Conservation (phyloP, 2,888 invertebrate species). For the Carpatolechia fugitivella region DNA sequence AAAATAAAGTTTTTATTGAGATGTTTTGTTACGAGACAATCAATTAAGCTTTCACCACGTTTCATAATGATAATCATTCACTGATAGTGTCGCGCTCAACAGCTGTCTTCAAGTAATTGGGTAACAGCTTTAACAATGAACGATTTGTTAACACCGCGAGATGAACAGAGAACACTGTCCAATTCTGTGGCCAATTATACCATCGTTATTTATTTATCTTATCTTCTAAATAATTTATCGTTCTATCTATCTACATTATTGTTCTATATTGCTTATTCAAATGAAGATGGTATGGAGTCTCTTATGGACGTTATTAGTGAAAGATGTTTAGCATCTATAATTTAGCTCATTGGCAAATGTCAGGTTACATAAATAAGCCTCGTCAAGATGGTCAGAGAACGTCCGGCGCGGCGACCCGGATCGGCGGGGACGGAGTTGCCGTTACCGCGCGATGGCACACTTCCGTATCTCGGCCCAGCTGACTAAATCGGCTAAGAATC, state of each 20-base stretch:
- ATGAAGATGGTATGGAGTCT: too few species aligned
- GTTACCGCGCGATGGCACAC: too few species aligned
- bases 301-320: too few species aligned
- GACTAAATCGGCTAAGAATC: slow-evolving; percentile 21
- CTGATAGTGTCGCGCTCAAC: not conserved
- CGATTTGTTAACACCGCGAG: not conserved
- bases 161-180: not conserved
- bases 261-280: too few species aligned
- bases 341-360: not conserved
- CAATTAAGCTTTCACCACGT: slow-evolving; percentile 15
- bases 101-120: not conserved
- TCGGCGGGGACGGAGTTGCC: not conserved
- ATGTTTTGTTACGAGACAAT: not conserved
- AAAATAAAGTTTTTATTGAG: not conserved
- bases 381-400: not conserved
- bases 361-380: not conserved
- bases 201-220: not conserved
- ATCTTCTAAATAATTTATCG: not conserved
- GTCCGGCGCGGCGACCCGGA: slow-evolving; percentile 34
- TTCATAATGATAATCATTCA: slow-evolving; percentile 8
- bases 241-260: too few species aligned
- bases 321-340: not conserved
- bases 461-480: slow-evolving; percentile 27
- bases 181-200: not conserved
- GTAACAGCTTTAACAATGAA: slow-evolving; percentile 1